Base-by-base conservation (phyloP, 1,140 invertebrate species). In the Atta cephalotes region DNA sequence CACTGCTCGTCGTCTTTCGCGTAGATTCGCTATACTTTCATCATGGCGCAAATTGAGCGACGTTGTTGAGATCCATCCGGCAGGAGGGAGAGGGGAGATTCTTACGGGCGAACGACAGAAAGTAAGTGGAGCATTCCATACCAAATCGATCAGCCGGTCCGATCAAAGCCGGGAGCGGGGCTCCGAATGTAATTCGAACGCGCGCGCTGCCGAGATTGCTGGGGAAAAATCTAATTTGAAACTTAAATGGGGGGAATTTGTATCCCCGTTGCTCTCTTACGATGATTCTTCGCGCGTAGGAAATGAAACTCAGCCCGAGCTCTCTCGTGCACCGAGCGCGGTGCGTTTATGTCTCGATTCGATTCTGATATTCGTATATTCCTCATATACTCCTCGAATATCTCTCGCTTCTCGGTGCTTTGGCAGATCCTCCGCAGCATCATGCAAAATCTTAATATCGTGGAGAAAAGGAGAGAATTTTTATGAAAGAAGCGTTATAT, bases 221-320 rank as follows among this genome's bases (percentile, higher is more conserved):
- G 65, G 76, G 87, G 89, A 90, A 91, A 91, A 91, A 91, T 91
- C 89, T 90, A 89, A 91, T 91, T 91, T 91, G 87, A 89, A 89
- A 91, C 87, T 90, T 91, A 89, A 91, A 85, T 88, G 89, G 87
- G 72, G 56, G 74, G 87, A 91, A 91, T 91, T 89, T 89, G 90
- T 91, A 90, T 91, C 87, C 21, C 76, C 89, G 21, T 91, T 87
- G 90, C 89, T 85, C 81, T 85, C 86, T 88, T 88, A 90, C 85
- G 80, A 85, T 89, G 88, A 90, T 89, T 90, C 82, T 71, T 87
- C 66, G 77, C 89, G 89, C 80, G 74, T 87, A 72, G 89, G 84
- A 87, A 88, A 91, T 90, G 87, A 90, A 85, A 91, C 88, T 88
- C 87, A 45, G 72, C 25, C 39, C 58, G 35, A 18, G 7, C 35